Evolutionary conservation across 2,113 vertebrate species (phyloP).

Genomic region (Ahaetulla prasina): DNA sequence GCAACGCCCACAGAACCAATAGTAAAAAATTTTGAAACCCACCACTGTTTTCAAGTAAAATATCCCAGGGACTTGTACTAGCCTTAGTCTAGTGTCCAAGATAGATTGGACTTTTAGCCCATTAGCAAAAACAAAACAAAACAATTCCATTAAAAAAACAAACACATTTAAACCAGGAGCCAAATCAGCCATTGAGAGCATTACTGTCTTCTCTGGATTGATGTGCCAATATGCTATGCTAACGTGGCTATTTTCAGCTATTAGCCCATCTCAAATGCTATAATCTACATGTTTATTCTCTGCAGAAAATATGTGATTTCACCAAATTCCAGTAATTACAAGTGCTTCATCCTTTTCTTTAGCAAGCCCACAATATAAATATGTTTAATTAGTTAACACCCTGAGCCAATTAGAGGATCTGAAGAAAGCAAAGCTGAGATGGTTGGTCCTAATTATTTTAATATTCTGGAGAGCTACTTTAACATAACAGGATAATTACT

Average conservation of each 20-base stretch:
- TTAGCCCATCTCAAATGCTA: slow-evolving; percentile 20
- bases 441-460: slow-evolving; percentile 70
- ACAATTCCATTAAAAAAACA: neutral
- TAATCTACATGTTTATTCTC: slow-evolving; percentile 47
- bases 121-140: neutral
- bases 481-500: slow-evolving; percentile 67
- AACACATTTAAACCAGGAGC: neutral
- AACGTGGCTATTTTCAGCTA: slow-evolving; percentile 28
- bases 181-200: neutral
- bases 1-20: no score
- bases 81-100: neutral
- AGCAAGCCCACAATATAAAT: slow-evolving; percentile 58
- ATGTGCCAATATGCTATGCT: slow-evolving; percentile 7
- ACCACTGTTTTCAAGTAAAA: neutral
- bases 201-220: neutral
- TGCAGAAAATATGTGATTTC: slow-evolving; percentile 53
- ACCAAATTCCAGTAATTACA: slow-evolving; percentile 57
- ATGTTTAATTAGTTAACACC: slow-evolving; percentile 69
- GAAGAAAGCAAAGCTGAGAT: slow-evolving; percentile 62
- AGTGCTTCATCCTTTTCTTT: slow-evolving; percentile 51
- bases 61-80: neutral
- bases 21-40: no score
- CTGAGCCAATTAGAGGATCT: slow-evolving; percentile 65
- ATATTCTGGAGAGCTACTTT: slow-evolving; percentile 69
- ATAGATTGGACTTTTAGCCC: neutral